Evolutionary conservation across 2,888 invertebrate genomes (phyloP), one percentile per base, ranked within the genome.

Genomic region (Anticlea derivata): DNA sequence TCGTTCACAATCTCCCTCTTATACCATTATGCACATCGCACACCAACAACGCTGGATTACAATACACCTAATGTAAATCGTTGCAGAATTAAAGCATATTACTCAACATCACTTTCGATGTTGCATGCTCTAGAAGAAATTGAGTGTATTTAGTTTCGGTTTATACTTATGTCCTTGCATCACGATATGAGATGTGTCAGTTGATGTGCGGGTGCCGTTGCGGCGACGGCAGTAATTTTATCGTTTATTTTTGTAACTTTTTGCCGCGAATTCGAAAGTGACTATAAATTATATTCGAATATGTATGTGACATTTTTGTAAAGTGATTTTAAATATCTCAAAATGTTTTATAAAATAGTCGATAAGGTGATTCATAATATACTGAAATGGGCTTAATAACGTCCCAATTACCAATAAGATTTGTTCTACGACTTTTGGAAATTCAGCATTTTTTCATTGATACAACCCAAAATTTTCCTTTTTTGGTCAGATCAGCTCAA

Each of bases 141-240:
- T 69, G 70, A 76, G 72, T 73, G 70, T 70, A 76, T 86, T 77
- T 30, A 75, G 81, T 80, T 80, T 81, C 80, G 78, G 73, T 76
- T 73, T 43, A 71, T 75, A 72, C 77, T 80, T 68, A 81, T 78
- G 83, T 83, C 86, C 86, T 87, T 83, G 82, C 61, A 75, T 71
- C 82, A 81, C 78, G 86, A 70, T 65, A 67, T 63, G 69, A 66
- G 67, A 66, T 68, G 68, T 68, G 70, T 67, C 68, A 83, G 82
- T 84, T 68, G 65, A 67, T 68, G 65, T 66, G 68, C 65, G 73
- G 66, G 66, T 70, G 70, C 67, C 64, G 71, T 56, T 63, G 62
- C 24, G 46, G 27, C 26, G 45, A 23, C 44, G 30, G 37, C 17
- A 10, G 8, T 11, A 6, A 10, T 17, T 29, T 29, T 20, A 33